Evolutionary conservation across 2,797 vertebrate genomes (phyloP).

Genomic region (Hippocampus kuda): DNA sequence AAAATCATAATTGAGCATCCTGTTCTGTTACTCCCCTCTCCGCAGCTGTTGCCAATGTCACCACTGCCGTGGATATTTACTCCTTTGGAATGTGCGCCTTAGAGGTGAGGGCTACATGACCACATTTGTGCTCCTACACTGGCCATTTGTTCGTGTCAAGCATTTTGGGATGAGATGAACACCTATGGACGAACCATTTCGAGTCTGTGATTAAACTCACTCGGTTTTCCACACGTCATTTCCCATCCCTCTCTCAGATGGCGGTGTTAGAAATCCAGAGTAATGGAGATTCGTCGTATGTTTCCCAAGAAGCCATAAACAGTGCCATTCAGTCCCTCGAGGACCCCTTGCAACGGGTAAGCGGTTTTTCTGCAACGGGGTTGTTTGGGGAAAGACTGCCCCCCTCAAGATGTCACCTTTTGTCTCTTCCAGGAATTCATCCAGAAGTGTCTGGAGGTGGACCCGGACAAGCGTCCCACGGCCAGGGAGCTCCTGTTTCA

Average conservation of each 20-base stretch:
- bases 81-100: slow-evolving; percentile 99
- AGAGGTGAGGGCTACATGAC: slow-evolving; percentile 68
- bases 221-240: too few species aligned
- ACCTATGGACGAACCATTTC: too few species aligned
- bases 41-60: slow-evolving; percentile 88
- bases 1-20: not conserved
- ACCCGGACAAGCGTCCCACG: slow-evolving; percentile 84
- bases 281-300: slow-evolving; percentile 92
- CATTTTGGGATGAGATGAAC: too few species aligned
- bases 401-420: not conserved
- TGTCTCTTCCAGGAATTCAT: slow-evolving; percentile 81
- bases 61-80: slow-evolving; percentile 97
- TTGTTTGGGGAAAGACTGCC: not conserved
- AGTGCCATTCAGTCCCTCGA: slow-evolving; percentile 94
- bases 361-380: slow-evolving; percentile 2
- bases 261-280: slow-evolving; percentile 97
- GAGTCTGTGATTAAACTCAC: too few species aligned
- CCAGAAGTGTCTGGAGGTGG: slow-evolving; percentile 91
- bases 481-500: slow-evolving; percentile 93
- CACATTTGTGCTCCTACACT: not conserved
- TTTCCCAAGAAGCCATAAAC: slow-evolving; percentile 98
- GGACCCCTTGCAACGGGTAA: slow-evolving; percentile 74
- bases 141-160: not conserved
- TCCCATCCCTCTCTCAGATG: slow-evolving; percentile 70
- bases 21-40: slow-evolving; percentile 28